Evolutionary conservation across 1,140 invertebrate genomes (phyloP).

Genomic region (Adelges cooleyi): DNA sequence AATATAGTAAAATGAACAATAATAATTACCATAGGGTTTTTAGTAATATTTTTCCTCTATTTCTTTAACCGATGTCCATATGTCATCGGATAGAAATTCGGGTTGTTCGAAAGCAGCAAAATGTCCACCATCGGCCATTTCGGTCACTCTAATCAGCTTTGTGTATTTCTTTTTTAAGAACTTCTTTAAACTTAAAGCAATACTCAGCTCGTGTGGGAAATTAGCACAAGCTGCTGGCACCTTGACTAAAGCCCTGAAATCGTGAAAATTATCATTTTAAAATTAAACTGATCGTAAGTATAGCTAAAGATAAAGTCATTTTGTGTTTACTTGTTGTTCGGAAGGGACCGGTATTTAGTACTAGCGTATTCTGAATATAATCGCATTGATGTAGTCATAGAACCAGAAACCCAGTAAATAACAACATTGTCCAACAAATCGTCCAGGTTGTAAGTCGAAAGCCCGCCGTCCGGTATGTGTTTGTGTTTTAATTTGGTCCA

Average conservation of each 20-base stretch:
- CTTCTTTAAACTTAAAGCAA: constrained; percentile 43
- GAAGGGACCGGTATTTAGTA: background rate
- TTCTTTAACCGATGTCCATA: constrained; percentile 40
- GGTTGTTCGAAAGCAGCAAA: constrained; percentile 75
- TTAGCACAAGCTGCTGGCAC: constrained; percentile 53
- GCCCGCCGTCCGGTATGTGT: constrained; percentile 54
- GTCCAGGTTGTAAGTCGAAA: constrained; percentile 51
- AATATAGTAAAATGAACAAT: background rate
- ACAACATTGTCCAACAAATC: constrained; percentile 79
- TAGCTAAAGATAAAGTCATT: background rate
- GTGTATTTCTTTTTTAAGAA: constrained; percentile 47
- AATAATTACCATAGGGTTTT: background rate
- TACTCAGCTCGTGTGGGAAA: constrained; percentile 50
- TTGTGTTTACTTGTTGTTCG: background rate
- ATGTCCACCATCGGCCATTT: constrained; percentile 60
- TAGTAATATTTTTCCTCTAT: constrained; percentile 13
- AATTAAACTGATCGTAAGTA: background rate
- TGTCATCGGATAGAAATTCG: constrained; percentile 52
- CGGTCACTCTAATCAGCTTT: constrained; percentile 52
- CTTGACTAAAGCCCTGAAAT: constrained; percentile 47
- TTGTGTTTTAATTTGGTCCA: constrained; percentile 50
- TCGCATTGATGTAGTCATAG: constrained; percentile 62
- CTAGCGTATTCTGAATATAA: constrained; percentile 54
- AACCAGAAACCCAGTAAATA: constrained; percentile 71
- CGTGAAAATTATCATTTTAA: background rate